Evolutionary conservation across 2,888 invertebrate genomes (phyloP).

Genomic region (Andrena minutula): DNA sequence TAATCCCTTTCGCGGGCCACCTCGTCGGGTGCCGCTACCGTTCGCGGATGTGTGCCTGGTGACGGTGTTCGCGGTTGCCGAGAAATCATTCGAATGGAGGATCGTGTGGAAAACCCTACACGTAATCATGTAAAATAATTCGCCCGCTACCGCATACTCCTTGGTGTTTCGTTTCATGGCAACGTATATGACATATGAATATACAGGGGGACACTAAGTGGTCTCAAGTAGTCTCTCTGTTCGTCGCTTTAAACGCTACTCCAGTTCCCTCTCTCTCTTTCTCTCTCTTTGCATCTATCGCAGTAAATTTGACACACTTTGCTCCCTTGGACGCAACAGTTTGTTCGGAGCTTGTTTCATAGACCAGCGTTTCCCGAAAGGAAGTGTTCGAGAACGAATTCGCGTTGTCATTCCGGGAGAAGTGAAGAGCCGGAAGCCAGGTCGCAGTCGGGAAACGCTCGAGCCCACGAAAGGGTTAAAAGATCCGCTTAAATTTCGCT

Average conservation of each 20-base stretch:
- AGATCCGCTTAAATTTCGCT: conserved; percentile 80
- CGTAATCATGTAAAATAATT: conserved; percentile 5
- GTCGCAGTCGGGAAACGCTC: conserved; percentile 10
- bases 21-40: not conserved
- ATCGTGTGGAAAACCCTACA: conserved; percentile 4
- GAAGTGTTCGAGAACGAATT: not conserved
- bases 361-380: conserved; percentile 20
- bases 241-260: not conserved
- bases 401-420: too few species aligned
- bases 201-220: too few species aligned
- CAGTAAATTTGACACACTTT: conserved; percentile 5
- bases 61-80: not conserved
- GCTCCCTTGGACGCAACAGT: conserved; percentile 44
- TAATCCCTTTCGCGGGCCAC: conserved; percentile 49
- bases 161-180: not conserved
- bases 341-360: not conserved
- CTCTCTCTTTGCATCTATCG: not conserved
- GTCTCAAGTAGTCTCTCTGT: conserved; percentile 7
- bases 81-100: conserved; percentile 9
- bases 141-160: not conserved
- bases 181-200: conserved; percentile 2
- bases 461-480: conserved; percentile 51
- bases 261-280: too few species aligned
- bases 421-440: not conserved
- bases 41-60: not conserved